Evolutionary conservation across 2,113 vertebrate species (phyloP).

Genomic region (Eclectus roratus): DNA sequence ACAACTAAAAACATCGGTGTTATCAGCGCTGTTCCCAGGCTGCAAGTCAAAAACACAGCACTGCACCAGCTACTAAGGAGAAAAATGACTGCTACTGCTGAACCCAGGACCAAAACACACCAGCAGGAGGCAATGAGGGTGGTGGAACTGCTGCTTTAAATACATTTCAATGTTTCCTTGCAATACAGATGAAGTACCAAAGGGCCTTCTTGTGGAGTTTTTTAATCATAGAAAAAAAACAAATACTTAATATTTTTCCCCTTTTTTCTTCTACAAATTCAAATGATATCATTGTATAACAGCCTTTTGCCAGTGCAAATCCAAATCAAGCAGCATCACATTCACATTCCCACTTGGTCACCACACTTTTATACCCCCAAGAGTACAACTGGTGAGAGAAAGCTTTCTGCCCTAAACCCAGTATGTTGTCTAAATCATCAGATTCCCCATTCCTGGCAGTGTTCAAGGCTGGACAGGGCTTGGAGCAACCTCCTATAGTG

Average conservation of each 20-base stretch:
- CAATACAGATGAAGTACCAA: not conserved
- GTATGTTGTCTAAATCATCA: not conserved
- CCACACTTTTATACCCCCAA: not conserved
- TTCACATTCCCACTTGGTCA: not conserved
- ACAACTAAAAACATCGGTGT: too few species aligned
- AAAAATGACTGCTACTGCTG: too few species aligned
- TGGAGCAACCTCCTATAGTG: not conserved
- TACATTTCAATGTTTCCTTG: not conserved
- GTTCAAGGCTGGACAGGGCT: not conserved
- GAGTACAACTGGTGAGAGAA: not conserved
- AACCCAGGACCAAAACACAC: not conserved
- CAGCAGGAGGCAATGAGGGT: rapidly evolving
- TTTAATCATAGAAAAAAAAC: not conserved
- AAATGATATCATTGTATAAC: not conserved
- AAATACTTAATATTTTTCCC: not conserved
- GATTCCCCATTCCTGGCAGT: not conserved
- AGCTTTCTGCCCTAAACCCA: not conserved
- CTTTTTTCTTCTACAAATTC: not conserved
- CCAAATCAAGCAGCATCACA: not conserved
- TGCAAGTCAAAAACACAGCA: too few species aligned
- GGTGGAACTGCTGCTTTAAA: not conserved
- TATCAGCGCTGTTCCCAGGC: too few species aligned
- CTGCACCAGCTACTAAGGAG: too few species aligned
- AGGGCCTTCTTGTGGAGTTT: not conserved
- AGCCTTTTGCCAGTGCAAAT: not conserved